These are phyloP conservation scores for Phoebastria nigripes DNA, from an alignment of 2,797 vertebrate species.

Conservation along the genomic window DNA sequence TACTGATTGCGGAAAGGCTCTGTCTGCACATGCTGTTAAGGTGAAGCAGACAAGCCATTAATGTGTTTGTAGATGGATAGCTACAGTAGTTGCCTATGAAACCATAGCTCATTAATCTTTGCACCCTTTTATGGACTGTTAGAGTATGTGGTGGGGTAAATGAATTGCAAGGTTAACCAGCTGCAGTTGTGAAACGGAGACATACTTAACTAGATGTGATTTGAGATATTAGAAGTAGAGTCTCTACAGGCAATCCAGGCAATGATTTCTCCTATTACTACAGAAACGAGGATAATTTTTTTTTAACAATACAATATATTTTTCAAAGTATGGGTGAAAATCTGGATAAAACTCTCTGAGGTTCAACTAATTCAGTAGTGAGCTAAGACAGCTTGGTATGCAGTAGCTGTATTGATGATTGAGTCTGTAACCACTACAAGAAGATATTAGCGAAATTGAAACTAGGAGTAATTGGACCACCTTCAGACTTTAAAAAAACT, in stretches of 20 bases:
- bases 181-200: conserved; percentile 15
- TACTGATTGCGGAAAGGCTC: background rate
- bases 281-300: conserved; percentile 11
- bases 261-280: background rate
- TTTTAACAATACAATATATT: background rate
- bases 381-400: conserved; percentile 26
- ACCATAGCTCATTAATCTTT: background rate
- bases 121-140: background rate
- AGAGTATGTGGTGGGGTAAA: background rate
- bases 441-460: background rate
- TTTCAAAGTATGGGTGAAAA: conserved; percentile 22
- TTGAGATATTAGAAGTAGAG: background rate
- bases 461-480: background rate
- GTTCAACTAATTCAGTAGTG: conserved; percentile 20
- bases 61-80: background rate
- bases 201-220: conserved; percentile 21
- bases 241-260: background rate
- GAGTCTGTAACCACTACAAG: background rate
- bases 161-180: background rate
- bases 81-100: background rate
- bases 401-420: background rate
- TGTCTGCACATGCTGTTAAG: background rate
- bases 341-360: background rate
- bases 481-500: conserved; percentile 22
- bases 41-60: background rate